These are phyloP conservation scores for Gallinago paraguaiae DNA, from an alignment of 2,113 vertebrate genomes.

Conservation along the genomic window DNA sequence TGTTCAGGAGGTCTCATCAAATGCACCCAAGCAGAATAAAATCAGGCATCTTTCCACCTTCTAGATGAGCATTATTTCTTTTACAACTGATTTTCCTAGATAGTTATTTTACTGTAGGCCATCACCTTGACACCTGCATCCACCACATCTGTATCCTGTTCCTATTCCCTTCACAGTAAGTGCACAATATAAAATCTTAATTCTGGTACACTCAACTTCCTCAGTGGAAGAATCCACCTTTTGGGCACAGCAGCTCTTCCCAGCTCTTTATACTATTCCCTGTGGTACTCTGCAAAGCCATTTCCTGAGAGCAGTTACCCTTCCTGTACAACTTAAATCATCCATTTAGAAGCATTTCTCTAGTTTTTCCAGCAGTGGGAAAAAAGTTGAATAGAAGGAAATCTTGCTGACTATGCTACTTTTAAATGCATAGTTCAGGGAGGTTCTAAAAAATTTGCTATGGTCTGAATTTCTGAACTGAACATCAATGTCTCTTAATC, in stretches of 20 bases:
- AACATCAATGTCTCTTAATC: background rate
- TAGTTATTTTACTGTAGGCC: background rate
- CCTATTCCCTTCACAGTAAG: background rate
- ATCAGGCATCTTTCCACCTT: background rate
- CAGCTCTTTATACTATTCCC: background rate
- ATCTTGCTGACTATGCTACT: background rate
- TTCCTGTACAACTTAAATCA: background rate
- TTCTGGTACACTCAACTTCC: background rate
- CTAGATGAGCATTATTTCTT: background rate
- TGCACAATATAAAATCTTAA: background rate
- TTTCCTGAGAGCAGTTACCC: background rate
- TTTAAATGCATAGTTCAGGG: background rate
- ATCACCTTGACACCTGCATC: background rate
- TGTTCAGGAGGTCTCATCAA: background rate
- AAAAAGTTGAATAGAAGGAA: background rate
- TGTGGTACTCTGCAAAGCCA: background rate
- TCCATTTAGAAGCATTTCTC: background rate
- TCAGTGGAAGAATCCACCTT: background rate
- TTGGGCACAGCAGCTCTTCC: background rate
- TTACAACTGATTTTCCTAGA: conserved; percentile 1
- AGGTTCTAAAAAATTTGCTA: background rate
- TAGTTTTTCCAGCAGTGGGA: background rate
- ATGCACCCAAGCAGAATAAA: background rate
- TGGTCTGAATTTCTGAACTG: background rate
- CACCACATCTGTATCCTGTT: background rate